These are phyloP conservation scores for Aphodius sticticus DNA, from an alignment of 2,888 invertebrate genomes.

Conservation along the genomic window DNA sequence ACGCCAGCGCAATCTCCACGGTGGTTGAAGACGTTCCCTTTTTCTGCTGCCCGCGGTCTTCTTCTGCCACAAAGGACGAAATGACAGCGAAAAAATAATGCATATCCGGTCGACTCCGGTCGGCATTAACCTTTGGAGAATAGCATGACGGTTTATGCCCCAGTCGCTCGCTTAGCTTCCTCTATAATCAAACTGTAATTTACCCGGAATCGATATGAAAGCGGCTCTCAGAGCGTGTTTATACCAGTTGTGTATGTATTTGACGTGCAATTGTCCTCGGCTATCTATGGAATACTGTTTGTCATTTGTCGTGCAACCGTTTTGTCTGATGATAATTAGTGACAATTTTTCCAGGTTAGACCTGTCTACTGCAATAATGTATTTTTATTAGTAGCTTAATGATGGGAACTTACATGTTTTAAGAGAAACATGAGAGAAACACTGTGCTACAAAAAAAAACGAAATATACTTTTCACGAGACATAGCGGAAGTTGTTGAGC, in stretches of 20 bases:
- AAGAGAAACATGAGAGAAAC: too few species aligned
- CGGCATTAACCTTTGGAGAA: neutral
- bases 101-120: neutral
- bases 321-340: too few species aligned
- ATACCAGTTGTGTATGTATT: neutral
- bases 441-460: too few species aligned
- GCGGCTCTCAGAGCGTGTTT: neutral
- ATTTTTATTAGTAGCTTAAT: too few species aligned
- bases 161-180: neutral
- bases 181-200: conserved; percentile 4
- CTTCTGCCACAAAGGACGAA: neutral
- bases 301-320: neutral
- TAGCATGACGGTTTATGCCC: neutral
- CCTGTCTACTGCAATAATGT: too few species aligned
- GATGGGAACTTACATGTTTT: too few species aligned
- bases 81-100: neutral
- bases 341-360: too few species aligned
- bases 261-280: neutral
- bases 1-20: neutral
- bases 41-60: neutral
- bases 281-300: neutral
- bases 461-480: too few species aligned
- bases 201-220: conserved; percentile 4
- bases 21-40: neutral
- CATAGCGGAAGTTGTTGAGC: too few species aligned